phyloP scores from a whole-genome alignment of 2,888 invertebrate genomes.

The Caenorhabditis afra region DNA sequence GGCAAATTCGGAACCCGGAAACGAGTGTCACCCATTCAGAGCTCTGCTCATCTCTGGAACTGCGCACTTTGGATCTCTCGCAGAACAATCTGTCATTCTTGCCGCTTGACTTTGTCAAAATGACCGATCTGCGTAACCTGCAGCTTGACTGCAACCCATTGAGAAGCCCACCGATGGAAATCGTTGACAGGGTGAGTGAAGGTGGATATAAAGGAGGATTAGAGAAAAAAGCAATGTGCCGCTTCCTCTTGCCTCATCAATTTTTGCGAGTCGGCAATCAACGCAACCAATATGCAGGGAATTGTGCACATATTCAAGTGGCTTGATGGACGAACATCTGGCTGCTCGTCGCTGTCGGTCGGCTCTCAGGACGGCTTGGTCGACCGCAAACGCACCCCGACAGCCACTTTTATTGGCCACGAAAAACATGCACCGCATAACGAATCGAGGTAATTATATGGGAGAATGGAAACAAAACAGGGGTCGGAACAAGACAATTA shows the following conservation, averaged over 20 bases:
- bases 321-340: slow-evolving; percentile 62
- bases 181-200: slow-evolving; percentile 49
- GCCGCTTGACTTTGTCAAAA: slow-evolving; percentile 63
- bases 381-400: slow-evolving; percentile 40
- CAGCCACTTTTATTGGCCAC: slow-evolving; percentile 29
- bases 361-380: slow-evolving; percentile 41
- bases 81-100: slow-evolving; percentile 63
- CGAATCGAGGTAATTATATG: slow-evolving; percentile 60
- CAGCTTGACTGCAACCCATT: slow-evolving; percentile 52
- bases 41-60: slow-evolving; percentile 56
- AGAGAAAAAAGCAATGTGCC: slow-evolving; percentile 10
- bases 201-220: background rate
- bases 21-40: slow-evolving; percentile 21
- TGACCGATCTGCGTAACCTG: slow-evolving; percentile 54
- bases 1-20: too few species aligned
- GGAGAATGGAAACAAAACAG: slow-evolving; percentile 3
- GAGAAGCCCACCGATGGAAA: slow-evolving; percentile 51
- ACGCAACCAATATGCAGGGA: slow-evolving; percentile 49
- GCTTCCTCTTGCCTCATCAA: slow-evolving; percentile 20
- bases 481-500: too few species aligned
- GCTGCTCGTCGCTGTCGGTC: slow-evolving; percentile 41
- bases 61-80: slow-evolving; percentile 64
- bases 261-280: slow-evolving; percentile 24
- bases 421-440: slow-evolving; percentile 53
- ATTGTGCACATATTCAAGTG: slow-evolving; percentile 64